Evolutionary conservation across 2,888 invertebrate species (phyloP), one percentile per base, ranked within the genome.

Genomic region (Sinopyrophorus schimmeli): DNA sequence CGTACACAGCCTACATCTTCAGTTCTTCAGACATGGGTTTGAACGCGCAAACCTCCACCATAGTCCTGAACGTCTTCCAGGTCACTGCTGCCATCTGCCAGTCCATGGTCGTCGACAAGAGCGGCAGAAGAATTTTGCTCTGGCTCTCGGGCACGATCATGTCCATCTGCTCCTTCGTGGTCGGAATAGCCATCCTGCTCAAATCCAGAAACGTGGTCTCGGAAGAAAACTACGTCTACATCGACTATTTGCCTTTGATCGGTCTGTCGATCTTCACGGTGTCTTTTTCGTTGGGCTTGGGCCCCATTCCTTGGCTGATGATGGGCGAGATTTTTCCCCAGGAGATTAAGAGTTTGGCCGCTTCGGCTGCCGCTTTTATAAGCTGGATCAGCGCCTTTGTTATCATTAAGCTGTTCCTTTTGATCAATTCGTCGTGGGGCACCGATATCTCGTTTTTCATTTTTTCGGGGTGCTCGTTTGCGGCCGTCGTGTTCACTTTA

Each of bases 251-350:
- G 38, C 89, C 91, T 0, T 69, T 91, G 4, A 59, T 81, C 1
- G 80, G 84, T 16, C 69, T 91, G 12, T 84, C 86, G 9, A 53
- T 86, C 1, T 92, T 87, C 69, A 83, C 87, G 7, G 69, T 87
- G n/a, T 80, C 86, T 15, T 91, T 90, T 72, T 86, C 88, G 0
- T 64, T 90, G 24, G 90, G 90, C 26, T 86, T 84, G 61, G 91
- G 91, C 0, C 91, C 91, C 0, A 86, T 92, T 16, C 90, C 91
- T 0, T 88, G 87, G 87, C 79, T 90, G 76, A 85, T 87, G 79
- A 41, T 55, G 11, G 82, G 89, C 3, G 92, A 92, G 67, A 75
- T 92, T 5, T 87, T 92, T 70, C 78, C 87, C 37, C 78, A 84
- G 2, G 83, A 87, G 55, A 86, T 89, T 49, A 89, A 88, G 65